Evolutionary conservation across 1,140 invertebrate species (phyloP), one percentile per base, ranked within the genome.

Genomic region (Heliothis subflexa): DNA sequence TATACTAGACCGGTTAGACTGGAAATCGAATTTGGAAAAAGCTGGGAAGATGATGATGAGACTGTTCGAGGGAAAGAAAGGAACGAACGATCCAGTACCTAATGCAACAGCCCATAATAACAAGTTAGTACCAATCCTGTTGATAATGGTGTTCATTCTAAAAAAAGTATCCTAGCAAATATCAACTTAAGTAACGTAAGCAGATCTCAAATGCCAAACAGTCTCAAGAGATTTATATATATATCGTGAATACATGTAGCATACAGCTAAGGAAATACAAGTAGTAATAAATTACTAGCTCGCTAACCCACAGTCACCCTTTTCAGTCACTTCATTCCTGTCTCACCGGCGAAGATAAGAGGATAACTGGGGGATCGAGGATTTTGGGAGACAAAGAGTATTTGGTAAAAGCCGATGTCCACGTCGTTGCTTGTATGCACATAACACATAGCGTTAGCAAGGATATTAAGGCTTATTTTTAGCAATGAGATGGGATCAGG

Each of bases 251-350:
- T 61, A 54, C 61, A 61, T 13, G 57, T 70, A 70, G 25, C 21
- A 45, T 54, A 55, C 25, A 25, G 18, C 55, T 74, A 33, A 74
- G 33, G 55, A 61, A 61, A 74, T 74, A 74, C 71, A 74, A 74
- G 71, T 28, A 74, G 71, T 61, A 45, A 74, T 74, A 74, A 74
- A 74, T 74, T 74, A 73, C 71, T 28, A 59, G 71, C 55, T 73
- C 18, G 71, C 55, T 28, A 54, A 73, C 71, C 71, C 71, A 57
- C 54, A n/a, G 12, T 57, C 49, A 74, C 71, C 68, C 68, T 57
- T 74, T 74, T 74, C 71, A 74, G 71, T 49, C 71, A 59, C 55
- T 59, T 45, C 47, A 70, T 70, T 70, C 55, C 54, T 74, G 54
- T 74, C 40, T 57, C 47, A 74, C 54, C 13, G 45, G 71, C 18